phyloP scores from a whole-genome alignment of 2,888 invertebrate species.

The Alloplasta piceator region DNA sequence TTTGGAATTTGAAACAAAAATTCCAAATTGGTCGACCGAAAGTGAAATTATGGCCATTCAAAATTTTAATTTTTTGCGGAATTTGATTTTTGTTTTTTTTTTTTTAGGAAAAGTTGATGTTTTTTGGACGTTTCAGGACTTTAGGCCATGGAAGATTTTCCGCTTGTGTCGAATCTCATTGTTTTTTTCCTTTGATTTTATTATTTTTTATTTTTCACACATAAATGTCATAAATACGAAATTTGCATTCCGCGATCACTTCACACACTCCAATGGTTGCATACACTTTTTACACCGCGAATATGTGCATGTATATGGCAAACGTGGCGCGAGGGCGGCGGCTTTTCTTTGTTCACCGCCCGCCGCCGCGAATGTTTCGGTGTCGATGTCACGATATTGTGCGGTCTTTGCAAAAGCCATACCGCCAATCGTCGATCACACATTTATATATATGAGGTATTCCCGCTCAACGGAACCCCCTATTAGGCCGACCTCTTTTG shows the following conservation, averaged over 20 bases:
- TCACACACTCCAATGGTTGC: constrained; percentile 1
- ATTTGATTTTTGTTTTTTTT: neutral
- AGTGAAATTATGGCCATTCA: neutral
- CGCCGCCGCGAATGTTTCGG: constrained; percentile 57
- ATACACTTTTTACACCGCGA: constrained; percentile 14
- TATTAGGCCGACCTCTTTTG: no score
- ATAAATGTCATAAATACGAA: neutral
- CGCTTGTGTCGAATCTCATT: no score
- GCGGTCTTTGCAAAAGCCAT: constrained; percentile 57
- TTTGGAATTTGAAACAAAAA: no score
- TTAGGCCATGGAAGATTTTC: no score
- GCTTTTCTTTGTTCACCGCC: constrained; percentile 56
- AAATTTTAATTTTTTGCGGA: constrained; percentile 66
- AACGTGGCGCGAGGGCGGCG: constrained; percentile 45
- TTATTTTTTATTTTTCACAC: neutral
- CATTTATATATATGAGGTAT: no score
- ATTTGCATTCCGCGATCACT: constrained; percentile 9
- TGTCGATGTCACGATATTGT: constrained; percentile 64
- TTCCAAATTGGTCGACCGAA: neutral
- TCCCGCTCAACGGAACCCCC: no score
- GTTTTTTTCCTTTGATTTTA: no score
- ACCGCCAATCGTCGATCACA: constrained; percentile 54
- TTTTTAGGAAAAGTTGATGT: no score
- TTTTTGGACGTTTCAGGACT: no score
- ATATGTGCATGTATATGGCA: neutral